Percentiles rank a stretch among this genome's conserved stretches.
Evolutionary conservation across 1,140 invertebrate species (phyloP).

Genomic region (Calliphora vicina): DNA sequence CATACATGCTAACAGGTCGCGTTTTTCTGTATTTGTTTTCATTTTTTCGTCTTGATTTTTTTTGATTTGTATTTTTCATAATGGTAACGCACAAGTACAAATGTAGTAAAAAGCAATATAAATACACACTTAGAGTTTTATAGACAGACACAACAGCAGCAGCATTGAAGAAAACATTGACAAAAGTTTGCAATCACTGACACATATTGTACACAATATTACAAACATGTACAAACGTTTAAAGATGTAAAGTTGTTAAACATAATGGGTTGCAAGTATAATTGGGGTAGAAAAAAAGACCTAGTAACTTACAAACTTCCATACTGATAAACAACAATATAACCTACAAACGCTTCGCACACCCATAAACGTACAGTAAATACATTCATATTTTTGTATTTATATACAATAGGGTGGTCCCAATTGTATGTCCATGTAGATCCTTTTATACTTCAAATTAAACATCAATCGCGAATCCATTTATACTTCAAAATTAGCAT

Average conservation of each 20-base stretch:
- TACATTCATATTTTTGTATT: neutral
- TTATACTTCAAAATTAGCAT: too few relatives aligned
- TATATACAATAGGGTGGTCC: too few relatives aligned
- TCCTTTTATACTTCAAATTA: too few relatives aligned
- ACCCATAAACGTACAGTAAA: neutral
- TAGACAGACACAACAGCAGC: neutral
- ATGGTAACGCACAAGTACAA: neutral
- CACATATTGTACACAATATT: too few relatives aligned
- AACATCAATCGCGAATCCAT: too few relatives aligned
- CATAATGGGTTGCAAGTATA: neutral
- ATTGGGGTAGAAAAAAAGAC: conserved; percentile 1
- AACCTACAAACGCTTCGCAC: neutral
- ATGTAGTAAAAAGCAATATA: neutral
- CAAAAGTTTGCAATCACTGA: too few relatives aligned
- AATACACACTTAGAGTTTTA: neutral
- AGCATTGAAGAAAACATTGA: neutral
- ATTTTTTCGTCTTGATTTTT: neutral
- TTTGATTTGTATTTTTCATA: neutral
- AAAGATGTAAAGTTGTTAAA: neutral
- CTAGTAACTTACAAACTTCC: conserved; percentile 2
- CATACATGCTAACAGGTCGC: conserved; percentile 32
- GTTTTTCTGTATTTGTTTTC: conserved; percentile 21
- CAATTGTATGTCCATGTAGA: too few relatives aligned
- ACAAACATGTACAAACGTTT: neutral
- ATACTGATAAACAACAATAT: neutral